These are phyloP conservation scores for Mactromeris polynyma DNA, from an alignment of 2,888 invertebrate genomes.

Conservation along the genomic window DNA sequence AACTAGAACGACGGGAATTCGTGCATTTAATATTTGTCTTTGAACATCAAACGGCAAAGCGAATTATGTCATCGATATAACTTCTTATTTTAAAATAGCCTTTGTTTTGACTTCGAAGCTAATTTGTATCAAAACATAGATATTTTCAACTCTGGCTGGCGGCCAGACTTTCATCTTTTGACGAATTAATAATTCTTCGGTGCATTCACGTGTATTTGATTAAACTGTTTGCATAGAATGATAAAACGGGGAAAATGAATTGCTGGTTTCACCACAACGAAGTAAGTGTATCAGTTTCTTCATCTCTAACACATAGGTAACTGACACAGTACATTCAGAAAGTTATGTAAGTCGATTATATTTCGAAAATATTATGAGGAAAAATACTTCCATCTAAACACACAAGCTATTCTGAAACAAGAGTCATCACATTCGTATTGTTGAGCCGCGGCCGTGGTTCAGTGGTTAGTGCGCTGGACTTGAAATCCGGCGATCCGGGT, in stretches of 20 bases:
- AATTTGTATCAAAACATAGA: neutral
- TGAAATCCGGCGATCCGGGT: no score
- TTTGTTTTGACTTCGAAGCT: constrained; percentile 7
- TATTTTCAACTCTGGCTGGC: neutral
- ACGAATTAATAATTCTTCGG: neutral
- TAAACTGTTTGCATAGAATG: neutral
- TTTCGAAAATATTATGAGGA: no score
- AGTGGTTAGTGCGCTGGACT: no score
- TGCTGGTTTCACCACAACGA: neutral
- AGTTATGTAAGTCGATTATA: neutral
- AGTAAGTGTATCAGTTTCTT: neutral
- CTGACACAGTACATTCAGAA: neutral
- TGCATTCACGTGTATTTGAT: neutral
- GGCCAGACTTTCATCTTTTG: neutral
- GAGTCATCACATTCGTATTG: no score
- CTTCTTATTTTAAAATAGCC: neutral
- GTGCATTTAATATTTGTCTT: no score
- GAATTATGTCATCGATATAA: neutral
- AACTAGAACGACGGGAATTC: no score
- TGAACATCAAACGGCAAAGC: no score
- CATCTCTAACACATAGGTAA: neutral
- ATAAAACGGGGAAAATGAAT: neutral
- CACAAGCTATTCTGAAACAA: no score
- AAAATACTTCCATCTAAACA: no score
- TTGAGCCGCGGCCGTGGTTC: no score